Evolutionary conservation across 2,797 vertebrate species (phyloP), one percentile per base, ranked within the genome.

Genomic region (Salarias fasciatus): DNA sequence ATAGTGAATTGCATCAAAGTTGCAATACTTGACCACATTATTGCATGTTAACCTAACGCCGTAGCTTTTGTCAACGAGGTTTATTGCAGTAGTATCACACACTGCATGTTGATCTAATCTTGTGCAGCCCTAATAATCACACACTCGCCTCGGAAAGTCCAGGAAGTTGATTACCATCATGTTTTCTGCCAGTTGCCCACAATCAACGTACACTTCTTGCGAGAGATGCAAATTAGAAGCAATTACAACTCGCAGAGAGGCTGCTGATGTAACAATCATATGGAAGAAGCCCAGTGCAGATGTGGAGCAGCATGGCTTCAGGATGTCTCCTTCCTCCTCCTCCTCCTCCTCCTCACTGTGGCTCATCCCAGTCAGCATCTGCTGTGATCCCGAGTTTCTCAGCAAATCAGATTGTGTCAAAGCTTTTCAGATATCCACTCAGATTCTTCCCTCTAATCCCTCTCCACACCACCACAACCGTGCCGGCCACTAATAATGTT

Each of bases 371-470:
- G 67, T 42, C 45, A 84, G 80, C 81, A 83, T 83, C 83, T 83
- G 77, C 54, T 68, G 68, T 67, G 68, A 83, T 79, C 72, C 78
- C 48, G 2, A 65, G 75, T 77, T 84, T 67, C 70, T 53, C 63
- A 49, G 57, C 69, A 75, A 79, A 81, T 67, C 80, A 68, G 57
- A 86, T 67, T 56, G 62, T 33, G 71, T 66, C 57, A 53, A 35
- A 76, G 66, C 71, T 62, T 68, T 57, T 78, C 40, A 75, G 76
- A 81, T 79, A 80, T 70, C 69, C 74, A 53, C 63, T 59, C 53
- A 69, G 65, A 82, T 84, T 69, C 74, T 73, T 75, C 63, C 31
- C 53, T 56, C 53, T 88, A 87, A 90, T 88, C 87, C 75, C 66
- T 41, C 44, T 68, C 66, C 57, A 51, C 45, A 47, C 67, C 48